Base-by-base conservation (phyloP, 2,797 vertebrate species). In the Arrhamphus sclerolepis region DNA sequence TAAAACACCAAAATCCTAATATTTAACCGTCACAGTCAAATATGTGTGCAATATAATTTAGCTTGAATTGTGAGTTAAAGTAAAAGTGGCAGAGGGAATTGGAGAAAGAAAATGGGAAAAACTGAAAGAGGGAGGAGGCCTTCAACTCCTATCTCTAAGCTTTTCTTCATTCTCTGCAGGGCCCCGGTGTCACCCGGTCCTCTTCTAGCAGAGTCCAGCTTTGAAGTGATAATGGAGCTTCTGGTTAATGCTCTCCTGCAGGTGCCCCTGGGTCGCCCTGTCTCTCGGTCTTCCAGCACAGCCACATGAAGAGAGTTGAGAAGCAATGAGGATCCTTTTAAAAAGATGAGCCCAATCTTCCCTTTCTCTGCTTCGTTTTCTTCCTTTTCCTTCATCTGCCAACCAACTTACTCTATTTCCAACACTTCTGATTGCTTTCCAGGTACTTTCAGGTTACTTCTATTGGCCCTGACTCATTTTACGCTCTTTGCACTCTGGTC, bases 151-250 rank as follows among this genome's bases (percentile, higher is more conserved):
- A 81, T 86, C 77, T 77, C 67, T 61, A 67, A 40, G 56, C 52
- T 0, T 57, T 61, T 80, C 88, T 87, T 87, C 82, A 88, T 87
- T 81, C 78, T 88, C 72, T 56, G 17, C 62, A 75, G 82, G 76
- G 70, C 78, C 81, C 65, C 69, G 19, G 62, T 83, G 80, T 88
- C 84, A 82, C 79, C 70, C 59, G 46, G 80, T 77, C 77, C 78
- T 89, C 73, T 82, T 78, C 78, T 61, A 72, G 76, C 76, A 65
- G 67, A 73, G 80, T 56, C 68, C 70, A 57, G 69, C 87, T 93
- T 92, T 92, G 91, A 92, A 89, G 90, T 92, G 89, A 86, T 92
- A 91, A 93, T 92, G 64, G 81, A 55, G 80, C 82, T 90, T 85
- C 83, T 80, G 83, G 87, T 67, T 89, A 83, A 86, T 75, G 71